Evolutionary conservation across 2,113 vertebrate genomes (phyloP), one percentile per base, ranked within the genome.

Genomic region (Chaetodon trifascialis): DNA sequence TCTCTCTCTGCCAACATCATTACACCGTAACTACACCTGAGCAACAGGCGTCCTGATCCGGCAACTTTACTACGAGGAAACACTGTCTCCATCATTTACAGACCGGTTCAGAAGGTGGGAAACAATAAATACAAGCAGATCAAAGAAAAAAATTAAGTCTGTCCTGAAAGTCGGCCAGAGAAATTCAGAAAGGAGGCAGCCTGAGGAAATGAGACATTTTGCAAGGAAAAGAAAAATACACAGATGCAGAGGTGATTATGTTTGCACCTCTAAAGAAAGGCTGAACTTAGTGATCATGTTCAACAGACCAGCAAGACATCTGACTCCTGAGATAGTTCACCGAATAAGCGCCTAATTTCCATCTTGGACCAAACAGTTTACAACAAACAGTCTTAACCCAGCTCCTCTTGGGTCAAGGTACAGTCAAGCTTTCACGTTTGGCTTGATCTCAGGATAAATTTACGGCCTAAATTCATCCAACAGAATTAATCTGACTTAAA

Each of bases 1-100:
- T 67, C 46, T 47, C 46, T 15, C 38, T 60, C 40, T 62, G 54
- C 54, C 64, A 49, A 67, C 17, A 82, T 68, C 23, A 62, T 67
- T 64, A 34, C 49, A 34, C 69, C 58, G 7, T 4, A 60, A 70
- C 46, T 60, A 63, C 51, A 82, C 67, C 68, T 64, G 74, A 84
- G 58, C 54, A 86, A 55, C 40, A 82, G 70, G 49, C 44, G 42
- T 68, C n/a, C 49, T 62, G 21, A 68, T 63, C 19, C 55, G 49
- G 12, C 34, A 75, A 47, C 63, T 47, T 64, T 0, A 70, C 34
- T 17, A 30, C 16, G 56, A 9, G n/a, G 49, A 56, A 73, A 65
- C 36, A 11, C 23, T 51, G 9, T 54, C 46, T 76, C 40, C 44
- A 9, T 54, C 52, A 73, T 34, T 44, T 34, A 65, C n/a, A 42